Conservation (phyloP, 2,888 invertebrate genomes). For the Stramonita haemastoma region DNA sequence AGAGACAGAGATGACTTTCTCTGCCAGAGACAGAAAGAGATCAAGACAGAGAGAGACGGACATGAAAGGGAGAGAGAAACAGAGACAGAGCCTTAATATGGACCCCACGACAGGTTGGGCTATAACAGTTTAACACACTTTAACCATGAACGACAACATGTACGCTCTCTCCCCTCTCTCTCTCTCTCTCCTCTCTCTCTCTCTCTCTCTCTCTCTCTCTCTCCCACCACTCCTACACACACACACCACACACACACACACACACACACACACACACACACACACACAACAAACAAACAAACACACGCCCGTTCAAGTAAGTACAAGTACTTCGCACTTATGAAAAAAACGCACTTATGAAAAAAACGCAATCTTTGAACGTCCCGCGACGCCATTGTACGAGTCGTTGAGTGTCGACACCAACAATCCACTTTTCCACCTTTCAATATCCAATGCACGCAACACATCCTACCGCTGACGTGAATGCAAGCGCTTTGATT, state of each 20-base stretch:
- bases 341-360: not conserved
- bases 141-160: not conserved
- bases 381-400: too few species aligned
- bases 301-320: not conserved
- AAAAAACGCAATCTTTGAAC: too few species aligned
- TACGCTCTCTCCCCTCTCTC: not conserved
- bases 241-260: not conserved
- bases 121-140: too few species aligned
- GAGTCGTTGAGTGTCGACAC: too few species aligned
- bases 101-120: too few species aligned
- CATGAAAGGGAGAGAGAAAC: not conserved
- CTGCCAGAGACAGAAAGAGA: not conserved
- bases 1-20: not conserved
- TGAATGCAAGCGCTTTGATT: too few species aligned
- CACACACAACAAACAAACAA: not conserved
- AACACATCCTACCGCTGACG: too few species aligned
- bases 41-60: not conserved
- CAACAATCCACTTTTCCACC: too few species aligned
- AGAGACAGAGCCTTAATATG: not conserved
- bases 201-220: not conserved
- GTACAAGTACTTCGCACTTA: not conserved
- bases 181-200: not conserved
- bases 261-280: not conserved
- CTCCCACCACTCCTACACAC: not conserved
- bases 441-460: too few species aligned